Conservation (phyloP, 2,888 invertebrate genomes). For the Orchesellides sinensis region DNA sequence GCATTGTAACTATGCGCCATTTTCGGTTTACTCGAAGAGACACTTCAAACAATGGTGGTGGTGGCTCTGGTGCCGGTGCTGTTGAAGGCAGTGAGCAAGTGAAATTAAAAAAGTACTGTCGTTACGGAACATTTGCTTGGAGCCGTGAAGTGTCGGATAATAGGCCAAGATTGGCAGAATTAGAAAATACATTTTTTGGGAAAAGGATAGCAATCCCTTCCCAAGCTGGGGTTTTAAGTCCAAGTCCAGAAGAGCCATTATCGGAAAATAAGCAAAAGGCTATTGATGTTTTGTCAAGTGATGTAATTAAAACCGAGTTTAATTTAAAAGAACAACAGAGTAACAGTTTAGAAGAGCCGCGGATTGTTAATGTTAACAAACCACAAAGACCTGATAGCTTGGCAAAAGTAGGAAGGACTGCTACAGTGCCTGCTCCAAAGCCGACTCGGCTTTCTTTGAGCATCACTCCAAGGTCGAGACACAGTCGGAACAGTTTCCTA, state of each 20-base stretch:
- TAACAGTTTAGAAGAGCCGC: conserved; percentile 27
- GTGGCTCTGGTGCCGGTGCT: not conserved
- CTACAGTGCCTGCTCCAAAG: conserved; percentile 44
- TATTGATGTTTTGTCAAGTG: conserved; percentile 26
- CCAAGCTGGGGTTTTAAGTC: conserved; percentile 31
- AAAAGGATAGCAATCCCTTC: conserved; percentile 35
- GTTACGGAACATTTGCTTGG: conserved; percentile 68
- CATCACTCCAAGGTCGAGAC: conserved; percentile 28
- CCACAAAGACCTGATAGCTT: conserved; percentile 24
- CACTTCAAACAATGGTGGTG: conserved; percentile 38
- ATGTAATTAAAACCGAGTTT: conserved; percentile 5
- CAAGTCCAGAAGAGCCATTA: conserved; percentile 44
- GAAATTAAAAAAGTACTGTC: conserved; percentile 55
- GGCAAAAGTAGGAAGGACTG: conserved; percentile 40
- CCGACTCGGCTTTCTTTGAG: conserved; percentile 40
- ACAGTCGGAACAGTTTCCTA: conserved; percentile 12
- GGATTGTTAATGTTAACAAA: not conserved
- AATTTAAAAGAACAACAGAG: conserved; percentile 27
- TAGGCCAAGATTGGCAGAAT: conserved; percentile 45
- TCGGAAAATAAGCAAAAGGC: not conserved
- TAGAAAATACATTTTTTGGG: conserved; percentile 61
- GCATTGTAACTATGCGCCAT: conserved; percentile 41
- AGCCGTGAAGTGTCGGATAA: conserved; percentile 50
- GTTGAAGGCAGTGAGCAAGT: conserved; percentile 28
- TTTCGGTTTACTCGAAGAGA: conserved; percentile 43